Evolutionary conservation across 2,888 invertebrate species (phyloP), one percentile per base, ranked within the genome.

Genomic region (Diarsia dahlii): DNA sequence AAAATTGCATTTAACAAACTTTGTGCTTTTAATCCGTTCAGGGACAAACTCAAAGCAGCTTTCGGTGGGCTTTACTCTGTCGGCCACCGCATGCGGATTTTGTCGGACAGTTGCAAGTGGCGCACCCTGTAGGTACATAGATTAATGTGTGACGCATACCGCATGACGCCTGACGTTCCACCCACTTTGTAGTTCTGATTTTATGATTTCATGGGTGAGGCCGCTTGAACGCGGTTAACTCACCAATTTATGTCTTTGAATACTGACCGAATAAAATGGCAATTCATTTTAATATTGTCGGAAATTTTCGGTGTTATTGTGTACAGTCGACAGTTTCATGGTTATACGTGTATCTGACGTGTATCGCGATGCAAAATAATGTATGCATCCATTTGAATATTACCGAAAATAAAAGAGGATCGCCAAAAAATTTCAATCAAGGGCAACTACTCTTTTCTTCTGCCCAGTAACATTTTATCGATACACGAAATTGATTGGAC

Each of bases 21-120:
- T 94, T 93, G 87, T 88, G 89, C 90, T 92, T 85, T 94, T 95
- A 95, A 95, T 95, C 94, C 93, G 88, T 92, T 92, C 91, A 90
- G 92, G 91, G 91, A 93, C 94, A 92, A 94, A 94, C 93, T 95
- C 92, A 93, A 94, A 95, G 93, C 94, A 89, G 95, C 94, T 95
- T 95, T 95, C 82, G 90, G 91, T 88, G 90, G 91, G 92, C 92
- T 93, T 95, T 93, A 91, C 91, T 90, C 89, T 93, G 95, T 94
- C 94, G 89, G 90, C 91, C 89, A 85, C 89, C 89, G 92, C 90
- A 91, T 91, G 90, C 92, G 93, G 94, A 94, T 95, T 95, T 94
- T 84, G 85, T 86, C 86, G 91, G 91, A 90, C 92, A 89, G 91
- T 89, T 89, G 89, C 87, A 86, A 89, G 88, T 87, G 84, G 90